phyloP scores from a whole-genome alignment of 2,888 invertebrate genomes.

The Catocala nupta region DNA sequence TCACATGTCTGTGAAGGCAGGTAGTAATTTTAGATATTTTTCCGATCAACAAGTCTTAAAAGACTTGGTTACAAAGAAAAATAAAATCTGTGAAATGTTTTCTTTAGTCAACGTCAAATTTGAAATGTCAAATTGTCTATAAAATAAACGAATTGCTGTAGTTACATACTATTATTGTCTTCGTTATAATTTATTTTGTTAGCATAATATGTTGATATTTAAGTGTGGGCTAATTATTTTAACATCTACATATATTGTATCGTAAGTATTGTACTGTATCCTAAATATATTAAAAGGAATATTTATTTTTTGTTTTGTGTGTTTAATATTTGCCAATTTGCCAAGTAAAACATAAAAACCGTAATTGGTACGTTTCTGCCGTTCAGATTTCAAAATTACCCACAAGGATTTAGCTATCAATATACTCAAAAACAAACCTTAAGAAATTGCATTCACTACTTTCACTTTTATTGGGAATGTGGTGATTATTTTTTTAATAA shows the following conservation, averaged over 20 bases:
- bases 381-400: background rate
- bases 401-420: background rate
- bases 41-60: too few relatives aligned
- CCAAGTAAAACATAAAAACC: too few relatives aligned
- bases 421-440: background rate
- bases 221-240: constrained; percentile 76
- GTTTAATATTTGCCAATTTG: background rate
- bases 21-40: too few relatives aligned
- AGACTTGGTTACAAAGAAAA: too few relatives aligned
- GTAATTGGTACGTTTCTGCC: too few relatives aligned
- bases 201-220: constrained; percentile 78
- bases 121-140: constrained; percentile 29
- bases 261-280: constrained; percentile 68
- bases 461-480: constrained; percentile 48
- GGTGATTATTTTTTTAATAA: constrained; percentile 22
- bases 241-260: constrained; percentile 74
- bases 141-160: constrained; percentile 28
- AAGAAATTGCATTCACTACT: constrained; percentile 32
- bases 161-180: constrained; percentile 25
- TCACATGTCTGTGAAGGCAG: too few relatives aligned
- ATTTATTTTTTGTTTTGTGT: constrained; percentile 15
- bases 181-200: constrained; percentile 44
- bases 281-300: background rate
- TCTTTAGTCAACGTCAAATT: constrained; percentile 35
- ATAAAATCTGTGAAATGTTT: background rate